phyloP scores from a whole-genome alignment of 1,140 invertebrate genomes.

The Apis florea region DNA sequence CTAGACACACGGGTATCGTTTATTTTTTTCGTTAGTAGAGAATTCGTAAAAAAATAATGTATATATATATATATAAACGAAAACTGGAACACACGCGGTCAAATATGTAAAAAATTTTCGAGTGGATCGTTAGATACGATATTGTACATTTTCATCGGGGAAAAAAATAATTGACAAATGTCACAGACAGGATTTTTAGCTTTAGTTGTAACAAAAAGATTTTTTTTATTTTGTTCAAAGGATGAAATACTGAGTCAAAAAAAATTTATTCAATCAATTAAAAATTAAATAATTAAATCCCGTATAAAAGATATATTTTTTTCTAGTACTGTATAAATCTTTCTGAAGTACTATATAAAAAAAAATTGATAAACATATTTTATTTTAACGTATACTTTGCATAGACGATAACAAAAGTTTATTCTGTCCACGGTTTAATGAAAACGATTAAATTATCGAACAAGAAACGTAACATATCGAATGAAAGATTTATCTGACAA shows the following conservation, averaged over 20 bases:
- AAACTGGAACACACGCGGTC: no score
- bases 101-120: not conserved
- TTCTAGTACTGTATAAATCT: no score
- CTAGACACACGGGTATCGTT: not conserved
- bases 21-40: conserved; percentile 4
- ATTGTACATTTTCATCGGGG: not conserved
- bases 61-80: not conserved
- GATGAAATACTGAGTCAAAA: not conserved
- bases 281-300: not conserved
- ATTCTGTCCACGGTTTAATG: not conserved
- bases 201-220: not conserved
- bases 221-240: not conserved
- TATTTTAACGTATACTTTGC: no score
- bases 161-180: not conserved
- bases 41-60: not conserved
- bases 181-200: not conserved
- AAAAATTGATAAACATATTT: no score
- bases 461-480: not conserved
- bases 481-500: not conserved
- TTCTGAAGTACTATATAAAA: no score
- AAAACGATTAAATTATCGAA: not conserved
- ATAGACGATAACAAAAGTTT: no score
- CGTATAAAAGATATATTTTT: not conserved
- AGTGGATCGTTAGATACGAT: not conserved
- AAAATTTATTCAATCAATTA: not conserved